Percentiles rank a stretch among this genome's conserved stretches.
These are phyloP conservation scores for Calosoma granatense DNA, from an alignment of 1,140 invertebrate species.

Conservation along the genomic window DNA sequence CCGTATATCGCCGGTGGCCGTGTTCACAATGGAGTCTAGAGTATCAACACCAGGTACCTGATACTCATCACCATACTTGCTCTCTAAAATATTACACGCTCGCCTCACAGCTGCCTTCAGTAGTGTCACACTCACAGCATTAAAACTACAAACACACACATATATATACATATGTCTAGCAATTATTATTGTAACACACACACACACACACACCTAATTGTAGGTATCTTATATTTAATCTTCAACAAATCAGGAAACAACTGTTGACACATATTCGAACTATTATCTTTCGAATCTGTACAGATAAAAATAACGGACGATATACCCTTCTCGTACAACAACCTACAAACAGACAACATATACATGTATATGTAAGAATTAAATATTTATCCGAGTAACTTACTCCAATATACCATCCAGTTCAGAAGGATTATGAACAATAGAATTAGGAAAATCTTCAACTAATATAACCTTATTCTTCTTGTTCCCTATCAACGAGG, in stretches of 20 bases:
- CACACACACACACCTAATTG: not conserved
- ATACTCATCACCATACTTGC: not conserved
- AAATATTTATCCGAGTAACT: not conserved
- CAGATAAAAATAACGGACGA: conserved; percentile 1
- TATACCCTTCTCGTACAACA: not conserved
- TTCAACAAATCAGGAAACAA: not conserved
- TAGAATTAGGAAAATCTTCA: conserved; percentile 12
- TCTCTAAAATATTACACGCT: not conserved
- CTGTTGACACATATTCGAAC: not conserved
- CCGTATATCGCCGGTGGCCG: not conserved
- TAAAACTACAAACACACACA: not conserved
- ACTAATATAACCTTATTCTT: conserved; percentile 10
- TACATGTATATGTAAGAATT: not conserved
- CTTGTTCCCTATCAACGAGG: not conserved
- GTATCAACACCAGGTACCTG: not conserved
- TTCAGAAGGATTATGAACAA: conserved; percentile 8
- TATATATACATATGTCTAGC: not conserved
- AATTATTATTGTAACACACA: no score
- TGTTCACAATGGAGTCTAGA: not conserved
- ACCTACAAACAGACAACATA: conserved; percentile 5
- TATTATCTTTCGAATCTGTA: not conserved
- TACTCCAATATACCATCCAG: conserved; percentile 10
- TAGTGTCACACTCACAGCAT: not conserved
- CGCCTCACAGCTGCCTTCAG: not conserved
- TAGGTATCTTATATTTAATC: not conserved